Base-by-base conservation (phyloP, 2,888 invertebrate species). In the Macrophya annulata region DNA sequence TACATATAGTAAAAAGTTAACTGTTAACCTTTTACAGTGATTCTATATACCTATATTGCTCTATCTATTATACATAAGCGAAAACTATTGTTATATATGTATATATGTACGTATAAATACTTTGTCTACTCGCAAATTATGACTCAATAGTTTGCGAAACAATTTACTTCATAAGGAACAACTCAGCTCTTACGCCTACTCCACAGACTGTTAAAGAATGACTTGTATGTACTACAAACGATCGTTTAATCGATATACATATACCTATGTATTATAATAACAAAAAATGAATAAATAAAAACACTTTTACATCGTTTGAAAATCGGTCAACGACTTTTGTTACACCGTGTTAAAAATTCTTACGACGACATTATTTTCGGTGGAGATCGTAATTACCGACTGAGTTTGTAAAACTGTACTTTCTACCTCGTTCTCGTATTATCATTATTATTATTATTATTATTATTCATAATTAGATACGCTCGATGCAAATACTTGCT, bases 81-180 rank as follows among this genome's bases (percentile, higher is more conserved):
- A 62, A 62, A 62, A 62, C 62, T 62, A 62, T 62, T 62, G 31
- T 31, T 31, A 31, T 31, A 31, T 31, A 31, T 31, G 3, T 31
- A 31, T 31, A 31, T 31, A 31, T 31, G 3, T 31, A 31, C 3
- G 3, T 31, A 31, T 31, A 31, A 2, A 31, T 31, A 68, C 31
- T 15, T 68, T 68, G 68, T 68, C 68, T 68, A 21, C 5, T 17
- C 51, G 51, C 51, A n/a, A 25, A 25, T 31, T 21, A 25, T 68
- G 68, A 68, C 68, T 68, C 68, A 68, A 68, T 68, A 68, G 68
- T 68, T 68, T 68, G 68, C 68, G 68, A 37, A 68, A 68, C 37
- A 15, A 68, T 68, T 31, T 68, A 68, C 15, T 12, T 21, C 21
- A 37, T 17, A 68, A 15, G 68, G 62, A 62, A 48, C 48, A 10